phyloP scores from a whole-genome alignment of 2,888 invertebrate genomes.

The Neoitamus cyanurus region DNA sequence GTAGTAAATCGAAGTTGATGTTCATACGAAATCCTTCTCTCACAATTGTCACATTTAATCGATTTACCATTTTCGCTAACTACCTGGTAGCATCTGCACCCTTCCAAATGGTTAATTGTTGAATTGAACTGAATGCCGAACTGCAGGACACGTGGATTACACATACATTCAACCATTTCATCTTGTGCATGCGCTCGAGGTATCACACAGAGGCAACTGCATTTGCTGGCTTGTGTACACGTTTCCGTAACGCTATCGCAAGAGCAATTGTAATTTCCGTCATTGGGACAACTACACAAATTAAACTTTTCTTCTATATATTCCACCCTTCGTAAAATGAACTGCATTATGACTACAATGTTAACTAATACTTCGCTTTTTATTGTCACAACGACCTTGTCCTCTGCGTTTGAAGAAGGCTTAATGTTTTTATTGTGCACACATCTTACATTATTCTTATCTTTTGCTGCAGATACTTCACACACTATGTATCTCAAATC shows the following conservation, averaged over 20 bases:
- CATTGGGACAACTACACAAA: not conserved
- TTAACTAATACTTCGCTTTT: not conserved
- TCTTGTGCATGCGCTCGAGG: not conserved
- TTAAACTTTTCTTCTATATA: not conserved
- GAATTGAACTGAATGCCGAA: not conserved
- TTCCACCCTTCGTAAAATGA: not conserved
- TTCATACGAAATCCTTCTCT: not conserved
- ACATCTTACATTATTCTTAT: not conserved
- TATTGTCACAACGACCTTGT: not conserved
- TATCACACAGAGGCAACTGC: not conserved
- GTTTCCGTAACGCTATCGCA: not conserved
- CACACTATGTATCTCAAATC: not conserved
- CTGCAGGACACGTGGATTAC: not conserved
- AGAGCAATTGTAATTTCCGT: not conserved
- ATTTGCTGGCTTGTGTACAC: not conserved
- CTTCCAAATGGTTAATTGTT: not conserved
- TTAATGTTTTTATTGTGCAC: not conserved
- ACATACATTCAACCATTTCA: not conserved
- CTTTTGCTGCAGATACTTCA: not conserved
- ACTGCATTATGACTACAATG: not conserved
- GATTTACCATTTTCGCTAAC: not conserved
- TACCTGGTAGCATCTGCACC: not conserved
- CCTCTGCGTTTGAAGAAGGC: not conserved
- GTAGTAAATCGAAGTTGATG: not conserved
- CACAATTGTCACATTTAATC: not conserved